phyloP scores from a whole-genome alignment of 2,888 invertebrate species.

The Reticulitermes lucifugus region DNA sequence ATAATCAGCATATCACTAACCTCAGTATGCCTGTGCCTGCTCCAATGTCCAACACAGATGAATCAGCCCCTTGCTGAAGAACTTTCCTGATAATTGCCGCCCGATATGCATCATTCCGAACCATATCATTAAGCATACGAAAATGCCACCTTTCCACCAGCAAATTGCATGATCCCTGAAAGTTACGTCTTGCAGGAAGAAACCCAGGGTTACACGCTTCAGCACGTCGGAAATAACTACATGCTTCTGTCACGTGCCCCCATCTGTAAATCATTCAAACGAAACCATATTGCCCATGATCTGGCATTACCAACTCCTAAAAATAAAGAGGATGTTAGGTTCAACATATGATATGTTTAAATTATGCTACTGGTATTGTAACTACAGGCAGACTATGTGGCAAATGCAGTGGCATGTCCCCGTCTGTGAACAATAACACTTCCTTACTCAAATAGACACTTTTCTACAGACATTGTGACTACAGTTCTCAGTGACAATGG shows the following conservation, averaged over 20 bases:
- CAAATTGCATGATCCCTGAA: slow-evolving; percentile 75
- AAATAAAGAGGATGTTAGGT: too few species aligned
- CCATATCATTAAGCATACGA: slow-evolving; percentile 82
- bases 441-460: too few species aligned
- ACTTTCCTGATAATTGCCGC: slow-evolving; percentile 72
- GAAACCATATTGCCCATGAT: neutral
- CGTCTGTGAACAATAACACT: too few species aligned
- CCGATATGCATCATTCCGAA: slow-evolving; percentile 75
- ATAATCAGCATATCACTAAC: slow-evolving; percentile 55
- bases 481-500: too few species aligned
- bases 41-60: slow-evolving; percentile 77
- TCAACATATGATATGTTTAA: too few species aligned
- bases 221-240: slow-evolving; percentile 69
- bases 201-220: slow-evolving; percentile 66
- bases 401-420: too few species aligned
- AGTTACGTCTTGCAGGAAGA: slow-evolving; percentile 73
- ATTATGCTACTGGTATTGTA: too few species aligned
- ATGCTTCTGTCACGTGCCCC: slow-evolving; percentile 69
- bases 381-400: too few species aligned
- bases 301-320: too few species aligned
- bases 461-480: too few species aligned
- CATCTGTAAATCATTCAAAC: slow-evolving; percentile 63
- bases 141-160: slow-evolving; percentile 85
- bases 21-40: slow-evolving; percentile 81
- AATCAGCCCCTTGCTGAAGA: slow-evolving; percentile 63